phyloP scores from a whole-genome alignment of 2,888 invertebrate species.

The Caenorhabditis sinica region DNA sequence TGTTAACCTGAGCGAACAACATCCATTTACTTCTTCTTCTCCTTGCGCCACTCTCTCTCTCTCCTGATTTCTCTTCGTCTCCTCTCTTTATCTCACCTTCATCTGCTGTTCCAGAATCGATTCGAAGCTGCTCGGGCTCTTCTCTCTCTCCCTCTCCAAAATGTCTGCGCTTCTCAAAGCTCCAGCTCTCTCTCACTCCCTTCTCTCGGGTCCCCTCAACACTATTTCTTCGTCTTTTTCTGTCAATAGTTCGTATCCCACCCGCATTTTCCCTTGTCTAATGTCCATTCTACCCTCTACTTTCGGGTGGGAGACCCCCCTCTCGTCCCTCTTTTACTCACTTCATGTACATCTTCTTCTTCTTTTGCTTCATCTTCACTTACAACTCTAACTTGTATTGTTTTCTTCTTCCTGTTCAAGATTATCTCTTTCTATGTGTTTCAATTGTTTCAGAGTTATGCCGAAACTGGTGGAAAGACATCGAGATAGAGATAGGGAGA shows the following conservation, averaged over 20 bases:
- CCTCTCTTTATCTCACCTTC: constrained; percentile 28
- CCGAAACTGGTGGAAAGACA: constrained; percentile 46
- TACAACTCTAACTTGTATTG: constrained; percentile 12
- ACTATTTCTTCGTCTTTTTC: constrained; percentile 42
- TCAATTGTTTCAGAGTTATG: constrained; percentile 47
- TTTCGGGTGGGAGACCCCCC: constrained; percentile 12
- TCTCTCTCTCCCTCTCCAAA: constrained; percentile 12
- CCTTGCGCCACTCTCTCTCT: constrained; percentile 11
- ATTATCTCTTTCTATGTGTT: neutral
- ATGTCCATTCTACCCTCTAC: constrained; percentile 45
- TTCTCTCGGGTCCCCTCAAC: constrained; percentile 18
- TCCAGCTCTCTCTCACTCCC: constrained; percentile 6
- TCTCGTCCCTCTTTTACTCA: constrained; percentile 6
- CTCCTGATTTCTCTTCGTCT: constrained; percentile 42
- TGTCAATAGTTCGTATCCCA: constrained; percentile 58
- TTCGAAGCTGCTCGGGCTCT: constrained; percentile 48
- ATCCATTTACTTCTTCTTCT: constrained; percentile 13
- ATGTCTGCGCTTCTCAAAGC: constrained; percentile 33
- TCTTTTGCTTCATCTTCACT: constrained; percentile 25
- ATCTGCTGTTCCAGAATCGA: constrained; percentile 61
- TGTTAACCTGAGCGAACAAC: constrained; percentile 31
- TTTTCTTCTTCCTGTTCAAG: neutral
- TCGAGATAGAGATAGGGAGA: constrained; percentile 50
- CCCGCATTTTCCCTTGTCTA: constrained; percentile 60
- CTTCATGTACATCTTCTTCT: constrained; percentile 38